Evolutionary conservation across 2,113 vertebrate species (phyloP).

Genomic region (Chaenocephalus aceratus): DNA sequence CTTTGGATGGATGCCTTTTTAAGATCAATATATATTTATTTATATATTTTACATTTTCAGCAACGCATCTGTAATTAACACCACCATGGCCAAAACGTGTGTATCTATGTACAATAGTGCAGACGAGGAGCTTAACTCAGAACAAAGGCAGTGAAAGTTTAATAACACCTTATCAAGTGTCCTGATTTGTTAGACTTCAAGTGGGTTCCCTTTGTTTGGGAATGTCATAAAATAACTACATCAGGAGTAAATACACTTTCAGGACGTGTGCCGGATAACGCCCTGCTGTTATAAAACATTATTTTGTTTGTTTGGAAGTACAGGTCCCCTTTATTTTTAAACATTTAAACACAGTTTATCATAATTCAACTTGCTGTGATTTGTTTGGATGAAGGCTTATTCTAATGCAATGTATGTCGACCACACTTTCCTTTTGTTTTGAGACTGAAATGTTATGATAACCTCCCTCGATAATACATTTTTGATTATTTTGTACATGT

Average conservation of each 20-base stretch:
- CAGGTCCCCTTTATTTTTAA: background rate
- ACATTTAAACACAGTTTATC: slow-evolving; percentile 6
- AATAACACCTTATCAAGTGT: slow-evolving; percentile 55
- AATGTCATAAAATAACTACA: slow-evolving; percentile 31
- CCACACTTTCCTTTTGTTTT: background rate
- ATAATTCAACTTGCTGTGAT: slow-evolving; percentile 7
- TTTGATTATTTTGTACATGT: slow-evolving; percentile 1
- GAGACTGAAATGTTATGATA: background rate
- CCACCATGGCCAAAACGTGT: slow-evolving; percentile 68
- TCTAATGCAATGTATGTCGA: background rate
- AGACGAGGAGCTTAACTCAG: slow-evolving; percentile 72
- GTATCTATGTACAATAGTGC: slow-evolving; percentile 83
- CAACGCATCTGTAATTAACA: slow-evolving; percentile 67
- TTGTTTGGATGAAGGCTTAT: slow-evolving; percentile 10
- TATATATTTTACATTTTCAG: slow-evolving; percentile 55
- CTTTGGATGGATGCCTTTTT: slow-evolving; percentile 90
- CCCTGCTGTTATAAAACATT: background rate
- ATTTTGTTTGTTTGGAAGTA: slow-evolving; percentile 1
- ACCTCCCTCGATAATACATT: background rate
- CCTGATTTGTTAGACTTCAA: slow-evolving; percentile 56
- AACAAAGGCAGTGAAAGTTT: slow-evolving; percentile 72
- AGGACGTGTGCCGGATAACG: slow-evolving; percentile 27
- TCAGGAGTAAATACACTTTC: slow-evolving; percentile 11
- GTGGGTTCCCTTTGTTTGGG: slow-evolving; percentile 42
- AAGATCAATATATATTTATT: slow-evolving; percentile 56